Evolutionary conservation across 2,113 vertebrate species (phyloP), one percentile per base, ranked within the genome.

Genomic region (Phaetusa simplex): DNA sequence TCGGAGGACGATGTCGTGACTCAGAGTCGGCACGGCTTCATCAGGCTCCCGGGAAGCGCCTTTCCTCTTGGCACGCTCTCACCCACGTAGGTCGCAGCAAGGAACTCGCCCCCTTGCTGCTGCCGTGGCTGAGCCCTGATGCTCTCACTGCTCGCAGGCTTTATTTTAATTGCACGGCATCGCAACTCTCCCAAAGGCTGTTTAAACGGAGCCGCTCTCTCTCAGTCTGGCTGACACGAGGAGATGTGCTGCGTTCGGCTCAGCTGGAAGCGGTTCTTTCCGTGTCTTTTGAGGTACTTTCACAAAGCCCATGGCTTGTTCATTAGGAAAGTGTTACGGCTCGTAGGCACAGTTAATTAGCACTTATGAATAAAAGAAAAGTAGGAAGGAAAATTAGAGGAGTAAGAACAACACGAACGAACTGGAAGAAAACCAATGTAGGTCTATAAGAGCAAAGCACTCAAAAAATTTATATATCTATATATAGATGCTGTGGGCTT

Each of bases 311-410:
- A 18, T 45, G 47, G 62, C 55, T 92, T 43, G 56, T 89, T 96
- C 89, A 71, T 95, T 90, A 92, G 79, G 65, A 78, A 92, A 92
- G 30, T 2, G 9, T 90, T 92, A 86, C 5, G 1, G 87, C 70
- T 96, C 5, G 11, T 49, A 80, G 94, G 70, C 78, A 84, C 83
- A 96, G 91, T 91, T 97, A 95, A 97, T 92, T 94, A 94, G 88
- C 59, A 78, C 73, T 92, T 80, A 78, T 61, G 86, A 97, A 94
- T 96, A 96, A 82, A 93, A 88, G 76, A 84, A 93, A 91, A 89
- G 40, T 38, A 65, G 59, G 30, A 70, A 82, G 55, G 49, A 79
- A 82, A 92, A 95, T 88, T 23, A 89, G 79, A 84, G 30, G 30
- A 83, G 17, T 42, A 66, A 67, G 38, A 86, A 64, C n/a, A 93